phyloP scores from a whole-genome alignment of 2,113 vertebrate species.

The Procavia capensis region DNA sequence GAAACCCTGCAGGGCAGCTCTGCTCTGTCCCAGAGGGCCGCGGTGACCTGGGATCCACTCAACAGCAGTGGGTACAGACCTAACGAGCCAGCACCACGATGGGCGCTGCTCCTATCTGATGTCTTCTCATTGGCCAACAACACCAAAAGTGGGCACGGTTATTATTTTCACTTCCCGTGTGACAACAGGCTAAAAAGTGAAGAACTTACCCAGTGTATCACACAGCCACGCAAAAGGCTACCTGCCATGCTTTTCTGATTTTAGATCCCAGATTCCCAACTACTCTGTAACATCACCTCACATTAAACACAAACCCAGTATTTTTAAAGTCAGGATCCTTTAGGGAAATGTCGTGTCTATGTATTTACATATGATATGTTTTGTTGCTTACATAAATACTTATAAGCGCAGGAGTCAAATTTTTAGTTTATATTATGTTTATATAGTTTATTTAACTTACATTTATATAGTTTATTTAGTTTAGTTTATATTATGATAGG shows the following conservation, averaged over 20 bases:
- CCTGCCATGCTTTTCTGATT: not conserved
- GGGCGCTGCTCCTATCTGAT: not conserved
- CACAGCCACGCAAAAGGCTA: too few species aligned
- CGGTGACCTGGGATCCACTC: too few species aligned
- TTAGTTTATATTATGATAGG: not conserved
- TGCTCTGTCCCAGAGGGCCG: too few species aligned
- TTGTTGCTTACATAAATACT: not conserved
- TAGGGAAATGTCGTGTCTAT: not conserved
- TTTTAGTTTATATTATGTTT: not conserved
- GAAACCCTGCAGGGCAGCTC: too few species aligned
- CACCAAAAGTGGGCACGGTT: not conserved
- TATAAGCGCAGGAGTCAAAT: not conserved
- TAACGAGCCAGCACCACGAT: not conserved
- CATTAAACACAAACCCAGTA: not conserved
- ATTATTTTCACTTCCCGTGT: not conserved
- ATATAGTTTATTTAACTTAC: too few species aligned
- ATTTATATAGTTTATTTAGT: too few species aligned
- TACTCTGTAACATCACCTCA: not conserved
- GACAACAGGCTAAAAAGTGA: not conserved
- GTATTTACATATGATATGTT: not conserved
- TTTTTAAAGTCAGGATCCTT: constrained; percentile 14
- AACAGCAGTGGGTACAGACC: not conserved
- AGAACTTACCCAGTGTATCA: accelerated
- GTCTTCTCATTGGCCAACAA: not conserved
- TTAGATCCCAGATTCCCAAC: not conserved